A percentile compares a stretch with the other conserved stretches of the same genome.
Conservation (phyloP, 2,797 vertebrate species). For the Eulemur rubriventer region DNA sequence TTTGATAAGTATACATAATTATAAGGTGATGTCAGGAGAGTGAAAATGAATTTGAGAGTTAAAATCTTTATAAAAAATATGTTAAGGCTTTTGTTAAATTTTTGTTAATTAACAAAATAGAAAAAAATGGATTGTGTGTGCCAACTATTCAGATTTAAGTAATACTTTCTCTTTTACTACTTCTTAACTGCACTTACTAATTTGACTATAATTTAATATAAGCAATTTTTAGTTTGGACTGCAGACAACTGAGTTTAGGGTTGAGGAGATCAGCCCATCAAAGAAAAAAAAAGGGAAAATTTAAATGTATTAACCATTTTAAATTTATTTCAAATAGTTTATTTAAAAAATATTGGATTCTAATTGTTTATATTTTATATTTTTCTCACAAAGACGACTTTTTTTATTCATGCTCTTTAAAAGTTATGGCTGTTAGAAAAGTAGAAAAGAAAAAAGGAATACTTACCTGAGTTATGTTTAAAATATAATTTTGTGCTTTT, state of each 20-base stretch:
- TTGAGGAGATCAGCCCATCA: not conserved
- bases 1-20: not conserved
- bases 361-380: not conserved
- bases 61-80: not conserved
- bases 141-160: not conserved
- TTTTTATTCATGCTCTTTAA: not conserved
- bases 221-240: not conserved
- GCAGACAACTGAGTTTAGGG: not conserved
- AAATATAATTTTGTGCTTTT: not conserved
- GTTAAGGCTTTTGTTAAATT: not conserved
- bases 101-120: not conserved
- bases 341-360: not conserved
- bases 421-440: not conserved
- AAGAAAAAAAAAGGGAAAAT: not conserved
- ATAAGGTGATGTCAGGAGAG: not conserved
- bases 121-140: not conserved
- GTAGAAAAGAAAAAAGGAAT: not conserved
- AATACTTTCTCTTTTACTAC: not conserved
- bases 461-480: not conserved
- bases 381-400: not conserved
- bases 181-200: not conserved
- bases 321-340: not conserved
- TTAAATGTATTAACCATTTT: not conserved
- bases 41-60: not conserved
- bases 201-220: not conserved